These are phyloP conservation scores for Zapornia atra DNA, from an alignment of 2,113 vertebrate species.

Conservation along the genomic window DNA sequence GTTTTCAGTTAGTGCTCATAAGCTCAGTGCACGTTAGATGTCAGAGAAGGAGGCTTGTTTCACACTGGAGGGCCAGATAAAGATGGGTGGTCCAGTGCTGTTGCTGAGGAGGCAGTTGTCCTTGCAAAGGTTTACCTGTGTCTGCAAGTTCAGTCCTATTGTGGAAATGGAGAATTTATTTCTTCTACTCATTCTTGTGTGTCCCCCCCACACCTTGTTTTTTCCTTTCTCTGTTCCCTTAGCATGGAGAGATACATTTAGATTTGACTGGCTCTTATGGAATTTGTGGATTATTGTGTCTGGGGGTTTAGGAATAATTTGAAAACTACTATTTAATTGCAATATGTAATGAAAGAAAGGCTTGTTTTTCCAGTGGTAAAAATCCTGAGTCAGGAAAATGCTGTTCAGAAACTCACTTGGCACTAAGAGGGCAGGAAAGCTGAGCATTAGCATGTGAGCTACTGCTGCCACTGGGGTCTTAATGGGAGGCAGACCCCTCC, in stretches of 20 bases:
- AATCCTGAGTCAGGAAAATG: slow-evolving; percentile 20
- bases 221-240: not conserved
- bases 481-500: not conserved
- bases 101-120: not conserved
- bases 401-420: not conserved
- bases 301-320: not conserved
- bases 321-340: not conserved
- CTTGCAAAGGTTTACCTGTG: not conserved
- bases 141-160: not conserved
- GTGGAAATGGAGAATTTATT: not conserved
- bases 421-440: not conserved
- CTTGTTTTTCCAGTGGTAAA: not conserved
- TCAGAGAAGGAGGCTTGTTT: not conserved
- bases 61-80: not conserved
- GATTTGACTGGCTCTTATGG: rapidly evolving
- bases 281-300: not conserved
- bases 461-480: not conserved
- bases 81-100: not conserved
- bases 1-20: not conserved
- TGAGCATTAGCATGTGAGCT: not conserved
- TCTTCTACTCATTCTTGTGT: not conserved
- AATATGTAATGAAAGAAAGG: not conserved
- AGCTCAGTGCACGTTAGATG: not conserved
- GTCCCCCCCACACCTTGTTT: no score
- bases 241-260: not conserved